phyloP scores from a whole-genome alignment of 2,888 invertebrate genomes.

The Chloromyia formosa region DNA sequence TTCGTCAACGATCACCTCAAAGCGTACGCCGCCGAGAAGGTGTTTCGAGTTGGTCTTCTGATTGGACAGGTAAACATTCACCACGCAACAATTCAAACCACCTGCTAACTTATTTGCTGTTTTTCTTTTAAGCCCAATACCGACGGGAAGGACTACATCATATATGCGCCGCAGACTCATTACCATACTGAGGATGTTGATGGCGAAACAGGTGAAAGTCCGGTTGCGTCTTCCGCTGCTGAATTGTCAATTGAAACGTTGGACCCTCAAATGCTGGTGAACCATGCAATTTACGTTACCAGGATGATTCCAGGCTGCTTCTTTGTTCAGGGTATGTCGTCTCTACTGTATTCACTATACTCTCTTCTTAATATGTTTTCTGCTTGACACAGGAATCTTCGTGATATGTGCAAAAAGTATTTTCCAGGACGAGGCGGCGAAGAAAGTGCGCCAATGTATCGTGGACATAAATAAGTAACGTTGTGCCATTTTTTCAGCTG shows the following conservation, averaged over 20 bases:
- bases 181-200: constrained; percentile 62
- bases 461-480: constrained; percentile 41
- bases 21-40: constrained; percentile 70
- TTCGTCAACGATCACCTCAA: constrained; percentile 74
- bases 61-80: constrained; percentile 75
- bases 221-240: constrained; percentile 48
- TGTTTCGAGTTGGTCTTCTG: constrained; percentile 77
- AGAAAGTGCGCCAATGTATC: constrained; percentile 55
- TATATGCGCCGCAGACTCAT: constrained; percentile 84
- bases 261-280: constrained; percentile 73
- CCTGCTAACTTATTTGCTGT: neutral
- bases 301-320: constrained; percentile 93
- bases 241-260: constrained; percentile 68
- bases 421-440: constrained; percentile 63
- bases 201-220: constrained; percentile 44
- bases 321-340: constrained; percentile 74
- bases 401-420: constrained; percentile 74
- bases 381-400: constrained; percentile 70
- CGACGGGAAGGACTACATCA: constrained; percentile 75
- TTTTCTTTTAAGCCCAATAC: constrained; percentile 63
- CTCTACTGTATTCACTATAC: neutral
- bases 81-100: neutral
- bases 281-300: constrained; percentile 86
- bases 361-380: neutral
- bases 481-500: neutral